phyloP scores from a whole-genome alignment of 2,888 invertebrate species.

The Troides oblongomaculatus region DNA sequence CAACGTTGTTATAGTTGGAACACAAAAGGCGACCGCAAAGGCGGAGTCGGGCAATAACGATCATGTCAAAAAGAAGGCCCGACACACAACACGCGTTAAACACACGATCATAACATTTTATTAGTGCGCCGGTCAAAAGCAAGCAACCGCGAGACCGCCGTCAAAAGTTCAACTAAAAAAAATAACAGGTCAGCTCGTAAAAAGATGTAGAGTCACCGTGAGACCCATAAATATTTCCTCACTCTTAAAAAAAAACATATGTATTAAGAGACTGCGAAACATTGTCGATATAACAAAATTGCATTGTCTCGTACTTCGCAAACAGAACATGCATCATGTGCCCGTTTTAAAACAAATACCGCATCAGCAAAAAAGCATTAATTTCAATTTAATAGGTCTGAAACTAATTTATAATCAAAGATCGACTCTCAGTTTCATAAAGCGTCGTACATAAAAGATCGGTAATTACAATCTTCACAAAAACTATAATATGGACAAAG shows the following conservation, averaged over 20 bases:
- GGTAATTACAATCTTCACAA: constrained; percentile 43
- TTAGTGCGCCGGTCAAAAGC: constrained; percentile 78
- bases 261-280: constrained; percentile 16
- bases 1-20: constrained; percentile 71
- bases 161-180: constrained; percentile 76
- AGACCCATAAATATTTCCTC: constrained; percentile 36
- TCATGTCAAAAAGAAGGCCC: constrained; percentile 78
- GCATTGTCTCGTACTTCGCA: constrained; percentile 5
- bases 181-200: constrained; percentile 75
- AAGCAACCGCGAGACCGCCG: constrained; percentile 75
- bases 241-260: constrained; percentile 9
- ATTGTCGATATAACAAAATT: constrained; percentile 2
- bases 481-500: constrained; percentile 55
- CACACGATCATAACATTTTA: constrained; percentile 80
- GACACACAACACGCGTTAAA: constrained; percentile 78
- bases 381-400: constrained; percentile 26
- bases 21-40: constrained; percentile 75
- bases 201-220: constrained; percentile 72
- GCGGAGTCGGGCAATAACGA: constrained; percentile 72
- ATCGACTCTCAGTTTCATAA: constrained; percentile 36
- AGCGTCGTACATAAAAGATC: constrained; percentile 42
- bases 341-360: constrained; percentile 21
- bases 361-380: constrained; percentile 17
- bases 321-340: background rate
- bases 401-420: constrained; percentile 30